Evolutionary conservation across 2,113 vertebrate genomes (phyloP), one percentile per base, ranked within the genome.

Genomic region (Mobula hypostoma): DNA sequence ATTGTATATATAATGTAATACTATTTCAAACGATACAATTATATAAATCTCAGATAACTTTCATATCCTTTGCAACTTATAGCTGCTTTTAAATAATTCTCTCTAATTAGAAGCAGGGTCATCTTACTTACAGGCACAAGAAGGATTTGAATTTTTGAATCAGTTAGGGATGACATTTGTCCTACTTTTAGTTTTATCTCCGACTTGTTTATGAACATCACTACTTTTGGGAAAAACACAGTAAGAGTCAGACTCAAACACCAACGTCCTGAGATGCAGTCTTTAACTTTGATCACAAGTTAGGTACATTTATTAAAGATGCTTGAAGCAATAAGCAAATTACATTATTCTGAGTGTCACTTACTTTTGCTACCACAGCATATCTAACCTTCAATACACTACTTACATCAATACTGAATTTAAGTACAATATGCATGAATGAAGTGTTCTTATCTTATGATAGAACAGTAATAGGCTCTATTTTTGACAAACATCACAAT

Each of bases 381-480:
- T 63, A 91, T 66, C 29, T 63, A 91, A 63, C 87, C 27, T 66
- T 61, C 63, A 68, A 91, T 9, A 91, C 61, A 32, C 68, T 91
- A 85, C 82, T 56, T 85, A 48, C 63, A 91, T 66, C 32, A 91
- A 91, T 63, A 91, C 61, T 63, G 61, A 91, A 91, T 68, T n/a
- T 36, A 61, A 90, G 85, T 90, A 66, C 87, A 90, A 90, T 90
- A 90, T 90, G 61, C 87, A 90, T 29, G 61, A 63, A 80, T 68
- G 40, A 92, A 70, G 90, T 40, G 36, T 92, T 70, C 90, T 32
- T 92, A 61, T 66, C 70, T 92, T 92, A 17, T 70, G 90, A 92
- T 92, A 48, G 72, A 66, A 36, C 66, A 92, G 66, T 92, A 32
- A 92, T 92, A 92, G 63, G 88, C 32, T 68, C 63, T 70, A 66